Evolutionary conservation across 2,888 invertebrate genomes (phyloP), one percentile per base, ranked within the genome.

Genomic region (Campopleginae sp.): DNA sequence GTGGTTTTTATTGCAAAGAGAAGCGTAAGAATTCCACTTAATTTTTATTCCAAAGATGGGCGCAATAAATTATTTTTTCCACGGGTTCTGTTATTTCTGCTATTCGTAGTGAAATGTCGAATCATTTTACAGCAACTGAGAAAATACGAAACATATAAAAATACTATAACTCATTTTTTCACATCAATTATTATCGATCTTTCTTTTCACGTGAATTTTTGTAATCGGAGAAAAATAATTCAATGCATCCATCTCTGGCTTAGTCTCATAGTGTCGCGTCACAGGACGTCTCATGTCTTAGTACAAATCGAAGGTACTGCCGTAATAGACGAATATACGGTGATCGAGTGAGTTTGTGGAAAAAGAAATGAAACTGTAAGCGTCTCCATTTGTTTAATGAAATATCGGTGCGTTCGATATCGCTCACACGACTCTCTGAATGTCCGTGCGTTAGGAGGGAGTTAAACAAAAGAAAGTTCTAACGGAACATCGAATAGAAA

Each of bases 271-370:
- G 63, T 63, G 63, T 75, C 46, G 66, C 42, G 17, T 33, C 65
- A 51, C 44, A 42, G 19, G 65, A 71, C 68, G 72, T 66, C 48
- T 63, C 51, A 51, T 48, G 84, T 80, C 77, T 76, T 63, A 83
- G 70, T 61, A 80, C 68, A 72, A 74, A 58, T 72, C 72, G 42
- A 85, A 79, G 84, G 84, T 85, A 85, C 81, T 77, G 72, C 74
- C 78, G 84, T 81, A 78, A 85, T 75, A 33, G 74, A 81, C 72
- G 74, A 77, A 81, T 77, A 77, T 84, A 74, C 66, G 58, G 68
- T 84, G 66, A n/a, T 44, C 23, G n/a, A 46, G 75, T 51, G n/a
- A 58, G 54, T 72, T 79, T 75, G 71, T 74, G 68, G 61, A 71
- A 33, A 63, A 63, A 51, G 54, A 63, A 42, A 14, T 14, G 27